A percentile compares a stretch with the other conserved stretches of the same genome.
Conservation (phyloP, 2,113 vertebrate genomes). For the Dolichotis patagonum region DNA sequence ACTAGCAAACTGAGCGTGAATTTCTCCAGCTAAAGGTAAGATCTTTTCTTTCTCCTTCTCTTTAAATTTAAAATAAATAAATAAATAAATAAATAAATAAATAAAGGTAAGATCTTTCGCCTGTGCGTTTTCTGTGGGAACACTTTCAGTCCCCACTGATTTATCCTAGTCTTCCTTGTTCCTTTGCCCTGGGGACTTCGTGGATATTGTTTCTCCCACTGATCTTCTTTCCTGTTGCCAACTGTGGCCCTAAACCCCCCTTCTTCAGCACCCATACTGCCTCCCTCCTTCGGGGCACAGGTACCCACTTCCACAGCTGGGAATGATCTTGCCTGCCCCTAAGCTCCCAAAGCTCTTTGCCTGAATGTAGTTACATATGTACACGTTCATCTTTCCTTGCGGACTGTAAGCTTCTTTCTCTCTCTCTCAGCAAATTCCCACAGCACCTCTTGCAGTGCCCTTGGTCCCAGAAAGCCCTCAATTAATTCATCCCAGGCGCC, state of each 20-base stretch:
- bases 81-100: too few relatives aligned
- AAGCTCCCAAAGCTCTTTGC: not conserved
- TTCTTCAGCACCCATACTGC: not conserved
- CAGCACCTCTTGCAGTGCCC: not conserved
- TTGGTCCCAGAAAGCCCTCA: constrained; percentile 34
- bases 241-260: not conserved
- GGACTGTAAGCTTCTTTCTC: not conserved
- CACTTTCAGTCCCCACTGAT: not conserved
- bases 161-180: not conserved
- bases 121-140: not conserved
- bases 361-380: not conserved
- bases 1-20: not conserved
- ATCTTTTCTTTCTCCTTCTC: too few relatives aligned
- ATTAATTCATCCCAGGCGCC: constrained; percentile 13
- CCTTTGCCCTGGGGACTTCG: not conserved
- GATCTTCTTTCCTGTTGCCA: not conserved
- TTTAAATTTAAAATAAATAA: too few relatives aligned
- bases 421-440: not conserved
- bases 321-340: not conserved
- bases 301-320: not conserved
- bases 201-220: not conserved
- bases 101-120: not conserved
- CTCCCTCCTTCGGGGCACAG: not conserved
- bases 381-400: not conserved
- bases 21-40: not conserved